Conservation (phyloP, 2,113 vertebrate genomes). For the Poeciliopsis occidentalis region DNA sequence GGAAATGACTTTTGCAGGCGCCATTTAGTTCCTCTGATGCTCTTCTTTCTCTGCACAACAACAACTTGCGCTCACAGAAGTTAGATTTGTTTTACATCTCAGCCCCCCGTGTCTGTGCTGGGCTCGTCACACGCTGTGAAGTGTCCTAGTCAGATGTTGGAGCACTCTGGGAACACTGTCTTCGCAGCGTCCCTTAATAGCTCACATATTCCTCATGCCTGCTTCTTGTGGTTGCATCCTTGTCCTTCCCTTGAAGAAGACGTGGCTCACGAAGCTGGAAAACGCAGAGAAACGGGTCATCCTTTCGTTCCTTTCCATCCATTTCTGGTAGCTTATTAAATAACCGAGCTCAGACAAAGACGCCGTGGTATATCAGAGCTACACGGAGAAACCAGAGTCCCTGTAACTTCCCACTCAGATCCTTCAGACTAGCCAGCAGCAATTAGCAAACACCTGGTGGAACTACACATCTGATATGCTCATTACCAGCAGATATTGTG, state of each 20-base stretch:
- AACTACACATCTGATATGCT: too few species aligned
- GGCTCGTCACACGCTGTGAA: neutral
- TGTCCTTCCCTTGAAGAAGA: neutral
- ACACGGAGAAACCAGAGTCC: too few species aligned
- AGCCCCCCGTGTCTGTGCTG: neutral
- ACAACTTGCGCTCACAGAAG: neutral
- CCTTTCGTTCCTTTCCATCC: too few species aligned
- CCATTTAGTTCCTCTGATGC: conserved; percentile 8
- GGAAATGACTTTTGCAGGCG: neutral
- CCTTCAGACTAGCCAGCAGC: too few species aligned
- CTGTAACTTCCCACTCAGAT: too few species aligned
- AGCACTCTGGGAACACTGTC: neutral
- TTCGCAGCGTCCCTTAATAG: neutral
- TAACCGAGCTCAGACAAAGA: too few species aligned
- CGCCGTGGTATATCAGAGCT: too few species aligned
- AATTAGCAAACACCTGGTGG: too few species aligned
- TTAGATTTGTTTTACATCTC: conserved; percentile 6
- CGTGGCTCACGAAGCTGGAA: neutral
- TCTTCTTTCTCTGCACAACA: neutral
- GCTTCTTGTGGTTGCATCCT: neutral
- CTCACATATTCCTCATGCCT: neutral
- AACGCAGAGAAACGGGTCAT: too few species aligned
- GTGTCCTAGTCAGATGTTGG: conserved; percentile 8
- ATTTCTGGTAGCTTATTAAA: too few species aligned
- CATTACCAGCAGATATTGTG: too few species aligned